Conservation (phyloP, 2,797 vertebrate genomes). For the Chrysocyon brachyurus region DNA sequence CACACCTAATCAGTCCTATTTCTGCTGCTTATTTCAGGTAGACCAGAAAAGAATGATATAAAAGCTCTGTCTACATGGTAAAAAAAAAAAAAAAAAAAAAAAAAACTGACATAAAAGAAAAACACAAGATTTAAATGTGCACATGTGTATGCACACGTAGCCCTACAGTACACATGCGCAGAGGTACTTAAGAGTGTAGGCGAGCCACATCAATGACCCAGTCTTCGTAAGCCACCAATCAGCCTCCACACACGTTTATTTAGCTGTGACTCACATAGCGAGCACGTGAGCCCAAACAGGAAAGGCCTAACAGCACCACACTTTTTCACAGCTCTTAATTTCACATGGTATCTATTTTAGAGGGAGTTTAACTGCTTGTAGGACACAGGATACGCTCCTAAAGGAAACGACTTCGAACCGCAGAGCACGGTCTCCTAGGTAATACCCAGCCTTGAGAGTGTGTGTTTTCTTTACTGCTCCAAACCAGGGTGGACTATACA, state of each 20-base stretch:
- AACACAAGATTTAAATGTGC: not conserved
- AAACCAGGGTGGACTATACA: not conserved
- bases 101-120: not conserved
- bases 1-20: not conserved
- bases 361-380: not conserved
- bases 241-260: not conserved
- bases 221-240: not conserved
- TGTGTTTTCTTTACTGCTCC: not conserved
- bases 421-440: not conserved
- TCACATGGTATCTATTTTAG: conserved; percentile 24
- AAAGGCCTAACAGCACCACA: not conserved
- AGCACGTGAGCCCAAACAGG: not conserved
- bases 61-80: not conserved
- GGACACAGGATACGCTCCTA: not conserved
- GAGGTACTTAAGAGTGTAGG: not conserved
- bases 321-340: conserved; percentile 41
- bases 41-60: not conserved
- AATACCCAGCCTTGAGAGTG: not conserved
- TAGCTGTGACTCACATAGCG: not conserved
- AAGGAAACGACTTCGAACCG: conserved; percentile 20
- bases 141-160: not conserved
- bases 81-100: not conserved
- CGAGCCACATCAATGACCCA: not conserved
- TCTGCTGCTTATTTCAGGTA: conserved; percentile 40
- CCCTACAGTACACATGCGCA: not conserved